Evolutionary conservation across 1,140 invertebrate species (phyloP), one percentile per base, ranked within the genome.

Genomic region (Metaphire vulgaris): DNA sequence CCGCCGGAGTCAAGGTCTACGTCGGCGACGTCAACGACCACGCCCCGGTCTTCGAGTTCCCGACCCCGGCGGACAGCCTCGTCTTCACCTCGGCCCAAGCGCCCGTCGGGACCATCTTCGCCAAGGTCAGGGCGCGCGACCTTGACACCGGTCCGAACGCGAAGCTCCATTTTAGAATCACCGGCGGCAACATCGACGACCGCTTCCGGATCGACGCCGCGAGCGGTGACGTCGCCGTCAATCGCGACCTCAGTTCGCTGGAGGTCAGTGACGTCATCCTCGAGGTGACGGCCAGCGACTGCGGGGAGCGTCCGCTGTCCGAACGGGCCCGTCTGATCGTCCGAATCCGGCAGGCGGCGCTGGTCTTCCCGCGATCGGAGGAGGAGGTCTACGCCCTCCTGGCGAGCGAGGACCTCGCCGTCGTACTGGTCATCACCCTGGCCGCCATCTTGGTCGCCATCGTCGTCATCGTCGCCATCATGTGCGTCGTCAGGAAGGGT

Each of bases 11-110:
- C 0, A 91, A 91, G 81, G 92, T 98, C 65, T 90, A 93, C 81
- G 91, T 98, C 16, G 88, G 91, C 21, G 96, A 99, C 84, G 91
- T 93, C 0, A 99, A 99, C 83, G 96, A 99, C 85, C 95, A 98
- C 85, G 84, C 92, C 2, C 96, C 95, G 0, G 89, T 90, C 80
- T 96, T 99, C 83, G 85, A 91, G 12, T 56, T 56, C 21, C 41
- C 41, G 21, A 56, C 6, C 41, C 6, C 6, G 6, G 41, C 6
- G 6, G 41, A 56, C 41, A 56, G 21, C 32, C 32, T 34, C 14
- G 34, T 73, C 16, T 64, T 56, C 33, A 21, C 56, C 2, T 73
- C 72, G 26, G 56, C 28, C 41, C 1, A 21, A 1, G 16, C 34
- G 0, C 72, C 72, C 32, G 32, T 14, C n/a, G 72, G 72, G 0